These are phyloP conservation scores for Tapirus indicus DNA, from an alignment of 2,797 vertebrate species.

Conservation along the genomic window DNA sequence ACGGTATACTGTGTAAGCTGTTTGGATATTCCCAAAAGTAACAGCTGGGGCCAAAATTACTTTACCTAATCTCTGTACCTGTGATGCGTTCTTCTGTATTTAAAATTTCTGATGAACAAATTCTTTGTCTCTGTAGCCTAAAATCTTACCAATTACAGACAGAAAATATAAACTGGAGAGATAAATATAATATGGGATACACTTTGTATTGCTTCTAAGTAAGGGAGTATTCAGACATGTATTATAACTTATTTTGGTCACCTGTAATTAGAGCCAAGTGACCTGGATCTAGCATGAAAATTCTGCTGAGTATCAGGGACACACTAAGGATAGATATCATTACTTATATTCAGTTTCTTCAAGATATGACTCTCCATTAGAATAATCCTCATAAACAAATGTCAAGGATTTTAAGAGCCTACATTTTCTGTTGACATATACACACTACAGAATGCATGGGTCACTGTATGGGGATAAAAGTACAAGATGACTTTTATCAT, in stretches of 20 bases:
- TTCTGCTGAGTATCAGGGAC: background rate
- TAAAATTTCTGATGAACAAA: background rate
- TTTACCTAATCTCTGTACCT: background rate
- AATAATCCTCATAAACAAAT: background rate
- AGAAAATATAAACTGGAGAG: background rate
- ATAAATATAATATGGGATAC: background rate
- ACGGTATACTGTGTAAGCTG: accelerated
- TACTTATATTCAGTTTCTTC: background rate
- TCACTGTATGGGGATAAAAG: background rate
- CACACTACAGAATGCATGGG: background rate
- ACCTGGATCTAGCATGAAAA: background rate
- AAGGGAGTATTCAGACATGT: background rate
- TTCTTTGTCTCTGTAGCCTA: background rate
- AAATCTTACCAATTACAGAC: background rate
- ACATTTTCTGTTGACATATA: background rate
- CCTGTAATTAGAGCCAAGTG: background rate
- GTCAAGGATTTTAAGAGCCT: background rate
- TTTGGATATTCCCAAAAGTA: background rate
- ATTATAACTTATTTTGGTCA: background rate
- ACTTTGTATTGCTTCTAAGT: background rate
- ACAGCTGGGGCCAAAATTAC: background rate
- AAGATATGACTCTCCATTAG: background rate
- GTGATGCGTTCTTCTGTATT: background rate
- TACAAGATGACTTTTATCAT: background rate
- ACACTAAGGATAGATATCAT: background rate